Evolutionary conservation across 2,888 invertebrate genomes (phyloP).

Genomic region (Drosophila leonis): DNA sequence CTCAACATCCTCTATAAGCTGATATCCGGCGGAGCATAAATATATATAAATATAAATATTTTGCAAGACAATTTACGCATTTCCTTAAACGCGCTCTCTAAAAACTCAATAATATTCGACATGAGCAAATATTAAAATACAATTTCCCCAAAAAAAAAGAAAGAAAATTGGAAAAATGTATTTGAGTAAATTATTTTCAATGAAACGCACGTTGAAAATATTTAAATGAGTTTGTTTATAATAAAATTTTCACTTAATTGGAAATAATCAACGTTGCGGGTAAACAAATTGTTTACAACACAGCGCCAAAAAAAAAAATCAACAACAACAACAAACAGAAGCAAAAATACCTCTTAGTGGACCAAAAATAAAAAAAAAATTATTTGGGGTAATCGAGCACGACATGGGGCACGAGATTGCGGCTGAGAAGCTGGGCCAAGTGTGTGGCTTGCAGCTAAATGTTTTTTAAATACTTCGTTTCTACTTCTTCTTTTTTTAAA

Average conservation of each 20-base stretch:
- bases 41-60: constrained; percentile 38
- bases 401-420: constrained; percentile 68
- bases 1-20: constrained; percentile 53
- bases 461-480: constrained; percentile 63
- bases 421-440: constrained; percentile 5
- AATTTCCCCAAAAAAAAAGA: constrained; percentile 28
- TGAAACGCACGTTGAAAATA: constrained; percentile 72
- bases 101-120: constrained; percentile 36
- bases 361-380: constrained; percentile 45
- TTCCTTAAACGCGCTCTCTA: constrained; percentile 48
- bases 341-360: constrained; percentile 39
- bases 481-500: constrained; percentile 18
- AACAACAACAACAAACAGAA: constrained; percentile 39
- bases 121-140: constrained; percentile 66
- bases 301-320: constrained; percentile 35
- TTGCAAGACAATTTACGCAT: constrained; percentile 63
- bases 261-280: constrained; percentile 74
- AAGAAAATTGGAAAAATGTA: constrained; percentile 2
- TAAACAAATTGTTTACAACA: constrained; percentile 65
- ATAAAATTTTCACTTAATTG: constrained; percentile 82
- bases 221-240: constrained; percentile 80
- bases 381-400: constrained; percentile 81
- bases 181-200: constrained; percentile 72
- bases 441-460: constrained; percentile 42
- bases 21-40: constrained; percentile 60